A percentile compares a stretch with the other conserved stretches of the same genome.
These are phyloP conservation scores for Drosophila algonquin DNA, from an alignment of 2,888 invertebrate species.

Conservation along the genomic window DNA sequence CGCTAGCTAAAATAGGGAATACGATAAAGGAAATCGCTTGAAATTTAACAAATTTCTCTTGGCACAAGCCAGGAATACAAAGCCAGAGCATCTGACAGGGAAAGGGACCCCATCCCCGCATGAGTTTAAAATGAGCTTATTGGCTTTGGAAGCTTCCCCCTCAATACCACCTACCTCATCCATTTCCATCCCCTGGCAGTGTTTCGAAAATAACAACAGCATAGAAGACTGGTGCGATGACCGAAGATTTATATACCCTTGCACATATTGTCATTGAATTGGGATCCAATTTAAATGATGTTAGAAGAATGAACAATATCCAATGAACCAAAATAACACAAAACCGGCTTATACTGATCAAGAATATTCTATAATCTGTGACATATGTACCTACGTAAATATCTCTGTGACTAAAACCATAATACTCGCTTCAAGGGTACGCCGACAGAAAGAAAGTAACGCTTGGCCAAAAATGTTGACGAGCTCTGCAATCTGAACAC, in stretches of 20 bases:
- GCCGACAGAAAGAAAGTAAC: constrained; percentile 13
- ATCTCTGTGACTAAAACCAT: background rate
- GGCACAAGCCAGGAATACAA: constrained; percentile 29
- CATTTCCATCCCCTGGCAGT: background rate
- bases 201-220: constrained; percentile 18
- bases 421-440: background rate
- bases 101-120: constrained; percentile 20
- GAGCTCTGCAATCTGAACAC: constrained; percentile 63
- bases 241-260: background rate
- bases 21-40: constrained; percentile 26
- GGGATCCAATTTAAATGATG: no score
- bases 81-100: background rate
- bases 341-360: background rate
- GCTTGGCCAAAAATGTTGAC: constrained; percentile 49
- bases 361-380: background rate
- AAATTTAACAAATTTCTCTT: constrained; percentile 32
- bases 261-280: no score
- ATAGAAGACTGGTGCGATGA: background rate
- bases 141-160: constrained; percentile 52
- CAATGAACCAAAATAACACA: no score
- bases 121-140: constrained; percentile 74
- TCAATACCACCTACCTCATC: background rate
- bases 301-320: no score
- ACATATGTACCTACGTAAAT: background rate
- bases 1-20: background rate